Evolutionary conservation across 1,140 invertebrate species (phyloP).

Genomic region (Eriosoma lanigerum): DNA sequence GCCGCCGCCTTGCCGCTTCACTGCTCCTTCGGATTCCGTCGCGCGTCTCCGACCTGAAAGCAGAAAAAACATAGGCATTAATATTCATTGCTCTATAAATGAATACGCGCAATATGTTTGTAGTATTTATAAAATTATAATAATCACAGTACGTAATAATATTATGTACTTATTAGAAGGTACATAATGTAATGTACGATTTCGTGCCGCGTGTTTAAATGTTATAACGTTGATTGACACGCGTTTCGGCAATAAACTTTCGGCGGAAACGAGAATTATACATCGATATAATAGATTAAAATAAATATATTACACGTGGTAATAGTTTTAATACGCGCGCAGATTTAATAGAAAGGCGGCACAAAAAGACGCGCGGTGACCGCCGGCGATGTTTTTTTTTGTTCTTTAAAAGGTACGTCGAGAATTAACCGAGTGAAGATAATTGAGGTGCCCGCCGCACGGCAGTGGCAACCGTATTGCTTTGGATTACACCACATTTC

Average conservation of each 20-base stretch:
- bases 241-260: too few relatives aligned
- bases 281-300: too few relatives aligned
- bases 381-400: slow-evolving; percentile 29
- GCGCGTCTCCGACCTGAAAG: slow-evolving; percentile 37
- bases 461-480: neutral
- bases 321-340: too few relatives aligned
- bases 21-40: slow-evolving; percentile 27
- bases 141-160: too few relatives aligned
- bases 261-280: too few relatives aligned
- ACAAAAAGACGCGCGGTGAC: neutral
- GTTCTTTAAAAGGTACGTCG: slow-evolving; percentile 33
- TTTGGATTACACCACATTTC: slow-evolving; percentile 50
- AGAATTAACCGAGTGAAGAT: slow-evolving; percentile 42
- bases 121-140: too few relatives aligned
- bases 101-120: too few relatives aligned
- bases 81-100: neutral
- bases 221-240: too few relatives aligned
- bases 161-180: too few relatives aligned
- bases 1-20: slow-evolving; percentile 49
- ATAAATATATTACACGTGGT: too few relatives aligned
- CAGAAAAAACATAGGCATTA: neutral
- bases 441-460: slow-evolving; percentile 42
- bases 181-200: too few relatives aligned
- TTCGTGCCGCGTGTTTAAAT: too few relatives aligned
- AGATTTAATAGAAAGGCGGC: slow-evolving; percentile 3